Conservation (phyloP, 2,797 vertebrate genomes). For the Valencia hispanica region DNA sequence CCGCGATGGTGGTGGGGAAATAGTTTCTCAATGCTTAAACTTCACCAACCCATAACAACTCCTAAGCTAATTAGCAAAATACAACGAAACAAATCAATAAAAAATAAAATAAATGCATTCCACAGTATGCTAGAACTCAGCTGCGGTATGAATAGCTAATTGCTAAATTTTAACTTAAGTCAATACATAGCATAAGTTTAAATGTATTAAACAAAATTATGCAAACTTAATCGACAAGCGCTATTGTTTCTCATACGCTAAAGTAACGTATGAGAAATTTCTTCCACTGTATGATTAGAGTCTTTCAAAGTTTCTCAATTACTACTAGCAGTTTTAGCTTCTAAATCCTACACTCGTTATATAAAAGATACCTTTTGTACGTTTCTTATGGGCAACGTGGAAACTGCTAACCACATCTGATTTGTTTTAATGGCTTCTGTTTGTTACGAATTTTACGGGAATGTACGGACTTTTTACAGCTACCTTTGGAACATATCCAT, state of each 20-base stretch:
- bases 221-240: not conserved
- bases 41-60: not conserved
- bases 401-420: slow-evolving; percentile 20
- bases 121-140: no score
- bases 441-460: slow-evolving; percentile 77
- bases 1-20: slow-evolving; percentile 52
- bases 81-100: not conserved
- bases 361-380: not conserved
- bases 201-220: not conserved
- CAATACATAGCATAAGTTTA: not conserved
- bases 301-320: not conserved
- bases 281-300: not conserved
- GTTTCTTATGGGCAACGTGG: slow-evolving; percentile 6
- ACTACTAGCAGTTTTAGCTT: not conserved
- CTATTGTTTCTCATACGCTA: not conserved
- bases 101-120: not conserved
- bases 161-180: no score
- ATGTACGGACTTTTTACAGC: slow-evolving; percentile 65
- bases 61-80: not conserved
- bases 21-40: slow-evolving; percentile 30
- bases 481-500: slow-evolving; percentile 70
- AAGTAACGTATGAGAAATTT: not conserved
- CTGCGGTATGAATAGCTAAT: no score
- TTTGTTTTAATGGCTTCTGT: not conserved
- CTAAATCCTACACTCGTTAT: not conserved